Conservation (phyloP, 2,888 invertebrate genomes). For the Bombylius major region DNA sequence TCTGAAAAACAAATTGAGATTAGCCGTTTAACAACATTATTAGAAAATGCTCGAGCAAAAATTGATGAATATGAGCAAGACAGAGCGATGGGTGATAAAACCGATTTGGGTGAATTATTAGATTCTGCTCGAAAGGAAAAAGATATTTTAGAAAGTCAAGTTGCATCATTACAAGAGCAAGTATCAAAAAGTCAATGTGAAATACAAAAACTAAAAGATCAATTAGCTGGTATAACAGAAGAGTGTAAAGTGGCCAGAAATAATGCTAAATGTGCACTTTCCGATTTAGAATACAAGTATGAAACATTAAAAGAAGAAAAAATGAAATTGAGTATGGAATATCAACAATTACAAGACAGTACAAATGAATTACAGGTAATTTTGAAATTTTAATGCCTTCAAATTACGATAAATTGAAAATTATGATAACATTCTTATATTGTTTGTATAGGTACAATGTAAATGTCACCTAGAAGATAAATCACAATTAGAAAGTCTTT, state of each 20-base stretch:
- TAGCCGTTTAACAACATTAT: constrained; percentile 56
- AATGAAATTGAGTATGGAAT: constrained; percentile 52
- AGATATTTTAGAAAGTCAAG: constrained; percentile 54
- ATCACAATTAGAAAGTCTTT: constrained; percentile 30
- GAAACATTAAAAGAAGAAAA: constrained; percentile 65
- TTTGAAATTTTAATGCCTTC: constrained; percentile 16
- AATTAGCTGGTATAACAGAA: constrained; percentile 52
- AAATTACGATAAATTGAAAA: constrained; percentile 17
- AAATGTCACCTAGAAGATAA: constrained; percentile 37
- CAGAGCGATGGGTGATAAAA: constrained; percentile 52
- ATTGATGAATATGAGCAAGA: constrained; percentile 59
- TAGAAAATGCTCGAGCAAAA: constrained; percentile 77
- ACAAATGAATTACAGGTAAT: constrained; percentile 48
- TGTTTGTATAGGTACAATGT: constrained; percentile 27
- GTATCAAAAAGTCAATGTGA: constrained; percentile 57
- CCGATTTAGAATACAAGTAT: constrained; percentile 68
- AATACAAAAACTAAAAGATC: constrained; percentile 50
- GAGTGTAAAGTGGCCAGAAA: constrained; percentile 67
- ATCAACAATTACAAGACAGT: constrained; percentile 61
- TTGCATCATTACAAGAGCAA: constrained; percentile 55
- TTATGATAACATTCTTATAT: background rate
- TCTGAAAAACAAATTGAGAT: constrained; percentile 70
- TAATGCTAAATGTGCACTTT: constrained; percentile 74
- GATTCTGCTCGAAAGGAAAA: constrained; percentile 59
- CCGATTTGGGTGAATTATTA: constrained; percentile 57